Conservation (phyloP, 1,140 invertebrate genomes). For the Frieseomelitta varia region DNA sequence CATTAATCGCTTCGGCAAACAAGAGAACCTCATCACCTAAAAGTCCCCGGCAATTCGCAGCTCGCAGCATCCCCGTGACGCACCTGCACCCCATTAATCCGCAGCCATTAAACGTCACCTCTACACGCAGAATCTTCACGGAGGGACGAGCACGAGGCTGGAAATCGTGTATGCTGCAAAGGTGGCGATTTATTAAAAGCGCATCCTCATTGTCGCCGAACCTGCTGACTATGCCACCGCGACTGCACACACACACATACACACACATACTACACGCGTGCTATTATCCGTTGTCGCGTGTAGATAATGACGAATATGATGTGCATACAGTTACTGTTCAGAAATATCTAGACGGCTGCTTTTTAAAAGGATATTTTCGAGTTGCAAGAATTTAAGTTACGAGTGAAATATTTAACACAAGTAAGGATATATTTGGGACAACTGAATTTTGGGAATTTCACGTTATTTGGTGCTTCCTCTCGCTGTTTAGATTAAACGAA, state of each 20-base stretch:
- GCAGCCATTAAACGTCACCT: slow-evolving; percentile 49
- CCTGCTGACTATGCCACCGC: slow-evolving; percentile 71
- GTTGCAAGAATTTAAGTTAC: no score
- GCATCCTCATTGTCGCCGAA: slow-evolving; percentile 76
- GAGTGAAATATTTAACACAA: no score
- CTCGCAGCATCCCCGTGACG: background rate
- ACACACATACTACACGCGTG: background rate
- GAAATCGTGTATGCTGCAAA: slow-evolving; percentile 67
- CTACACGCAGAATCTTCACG: slow-evolving; percentile 15
- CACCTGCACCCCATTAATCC: slow-evolving; percentile 36
- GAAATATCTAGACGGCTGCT: background rate
- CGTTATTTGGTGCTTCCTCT: no score
- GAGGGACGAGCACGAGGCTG: slow-evolving; percentile 50
- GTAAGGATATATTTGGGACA: no score
- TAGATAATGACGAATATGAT: background rate
- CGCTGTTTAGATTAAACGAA: no score
- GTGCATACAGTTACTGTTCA: background rate
- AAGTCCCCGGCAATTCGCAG: slow-evolving; percentile 11
- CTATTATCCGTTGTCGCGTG: background rate
- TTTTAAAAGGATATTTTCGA: no score
- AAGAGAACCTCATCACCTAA: slow-evolving; percentile 4
- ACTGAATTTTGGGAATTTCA: no score
- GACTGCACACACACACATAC: background rate
- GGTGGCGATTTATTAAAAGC: slow-evolving; percentile 79
- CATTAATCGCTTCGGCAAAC: slow-evolving; percentile 4